A percentile compares a stretch with the other conserved stretches of the same genome.
Conservation (phyloP, 2,113 vertebrate genomes). For the Hemichromis elongatus region DNA sequence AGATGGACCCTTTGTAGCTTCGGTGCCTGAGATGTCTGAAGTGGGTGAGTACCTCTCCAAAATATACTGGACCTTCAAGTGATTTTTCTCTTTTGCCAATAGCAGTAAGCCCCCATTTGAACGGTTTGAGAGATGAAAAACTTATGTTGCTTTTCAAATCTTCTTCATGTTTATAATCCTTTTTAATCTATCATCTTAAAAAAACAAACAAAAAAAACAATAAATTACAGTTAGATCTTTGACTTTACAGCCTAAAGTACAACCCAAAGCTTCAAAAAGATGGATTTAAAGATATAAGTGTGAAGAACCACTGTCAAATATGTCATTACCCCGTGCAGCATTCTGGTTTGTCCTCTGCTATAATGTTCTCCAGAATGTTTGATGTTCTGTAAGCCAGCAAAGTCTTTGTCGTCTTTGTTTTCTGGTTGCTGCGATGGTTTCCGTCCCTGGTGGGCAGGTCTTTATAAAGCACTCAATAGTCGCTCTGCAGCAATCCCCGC, state of each 20-base stretch:
- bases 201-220: neutral
- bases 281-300: neutral
- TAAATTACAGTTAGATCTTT: neutral
- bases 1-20: constrained; percentile 88
- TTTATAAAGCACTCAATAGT: constrained; percentile 61
- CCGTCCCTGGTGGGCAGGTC: constrained; percentile 39
- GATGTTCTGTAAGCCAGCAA: constrained; percentile 36
- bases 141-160: neutral
- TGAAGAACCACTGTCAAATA: neutral
- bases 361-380: constrained; percentile 32
- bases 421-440: constrained; percentile 36
- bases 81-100: neutral
- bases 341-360: neutral
- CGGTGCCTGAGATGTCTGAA: constrained; percentile 96
- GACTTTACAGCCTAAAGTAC: neutral
- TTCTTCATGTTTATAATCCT: neutral
- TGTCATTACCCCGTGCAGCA: neutral
- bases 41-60: constrained; percentile 82
- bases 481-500: constrained; percentile 36
- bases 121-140: neutral
- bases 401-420: constrained; percentile 43
- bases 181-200: neutral
- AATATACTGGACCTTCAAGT: neutral
- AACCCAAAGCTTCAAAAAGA: neutral
- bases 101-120: neutral